Conservation (phyloP, 2,888 invertebrate genomes). For the Torymus texanus region DNA sequence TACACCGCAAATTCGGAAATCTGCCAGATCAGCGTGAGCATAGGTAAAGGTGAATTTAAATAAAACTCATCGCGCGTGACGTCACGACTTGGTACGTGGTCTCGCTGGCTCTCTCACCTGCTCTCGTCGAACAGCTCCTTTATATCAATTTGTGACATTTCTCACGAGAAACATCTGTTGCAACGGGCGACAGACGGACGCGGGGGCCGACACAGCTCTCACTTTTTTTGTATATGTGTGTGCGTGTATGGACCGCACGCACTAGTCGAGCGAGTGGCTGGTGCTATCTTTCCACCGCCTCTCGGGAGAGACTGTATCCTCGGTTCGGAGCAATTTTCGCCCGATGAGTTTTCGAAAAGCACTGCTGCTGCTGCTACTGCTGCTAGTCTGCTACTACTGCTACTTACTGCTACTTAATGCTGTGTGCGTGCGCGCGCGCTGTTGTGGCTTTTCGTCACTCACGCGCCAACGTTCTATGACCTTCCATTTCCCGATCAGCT, state of each 20-base stretch:
- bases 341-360: too few species aligned
- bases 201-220: slow-evolving; percentile 14
- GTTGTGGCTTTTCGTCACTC: slow-evolving; percentile 26
- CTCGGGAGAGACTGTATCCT: too few species aligned
- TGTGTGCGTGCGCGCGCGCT: too few species aligned
- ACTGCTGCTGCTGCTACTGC: too few species aligned
- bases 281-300: too few species aligned
- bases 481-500: slow-evolving; percentile 57
- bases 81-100: slow-evolving; percentile 41
- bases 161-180: slow-evolving; percentile 72
- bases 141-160: slow-evolving; percentile 74
- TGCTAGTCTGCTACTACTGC: too few species aligned
- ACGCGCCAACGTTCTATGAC: slow-evolving; percentile 49
- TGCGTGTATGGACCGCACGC: too few species aligned
- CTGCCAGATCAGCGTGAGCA: not conserved
- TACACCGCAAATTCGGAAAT: slow-evolving; percentile 17
- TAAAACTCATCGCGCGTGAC: slow-evolving; percentile 24
- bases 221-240: too few species aligned
- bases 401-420: too few species aligned
- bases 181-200: slow-evolving; percentile 18
- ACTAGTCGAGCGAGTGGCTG: too few species aligned
- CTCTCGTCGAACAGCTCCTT: slow-evolving; percentile 73
- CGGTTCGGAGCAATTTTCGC: too few species aligned
- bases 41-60: slow-evolving; percentile 37
- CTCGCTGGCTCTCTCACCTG: slow-evolving; percentile 64